Conservation (phyloP, 2,113 vertebrate genomes). For the Pollimyrus isidori region DNA sequence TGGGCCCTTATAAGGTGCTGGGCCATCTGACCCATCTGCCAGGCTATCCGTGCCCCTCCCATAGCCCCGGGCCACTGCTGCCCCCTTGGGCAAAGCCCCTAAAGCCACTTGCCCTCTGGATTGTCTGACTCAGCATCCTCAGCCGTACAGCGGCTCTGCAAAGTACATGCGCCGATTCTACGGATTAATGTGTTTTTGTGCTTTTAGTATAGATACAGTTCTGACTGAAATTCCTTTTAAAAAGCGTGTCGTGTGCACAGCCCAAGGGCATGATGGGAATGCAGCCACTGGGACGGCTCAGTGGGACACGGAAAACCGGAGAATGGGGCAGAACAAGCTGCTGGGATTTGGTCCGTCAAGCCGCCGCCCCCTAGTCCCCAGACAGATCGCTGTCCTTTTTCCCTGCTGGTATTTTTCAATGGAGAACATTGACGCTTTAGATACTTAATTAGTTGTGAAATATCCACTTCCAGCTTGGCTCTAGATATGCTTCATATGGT, state of each 20-base stretch:
- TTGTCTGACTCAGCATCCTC: not conserved
- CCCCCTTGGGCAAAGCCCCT: not conserved
- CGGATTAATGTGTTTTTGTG: not conserved
- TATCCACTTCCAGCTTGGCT: constrained; percentile 28
- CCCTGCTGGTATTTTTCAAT: constrained; percentile 19
- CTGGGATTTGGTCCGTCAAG: not conserved
- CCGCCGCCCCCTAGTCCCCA: not conserved
- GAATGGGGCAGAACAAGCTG: not conserved
- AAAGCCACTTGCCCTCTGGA: not conserved
- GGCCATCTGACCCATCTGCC: not conserved
- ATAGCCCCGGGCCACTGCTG: not conserved
- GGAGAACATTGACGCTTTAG: constrained; percentile 28
- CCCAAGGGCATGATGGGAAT: not conserved
- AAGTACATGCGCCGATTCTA: not conserved
- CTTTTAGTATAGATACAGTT: not conserved
- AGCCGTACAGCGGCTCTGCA: not conserved
- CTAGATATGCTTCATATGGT: constrained; percentile 28
- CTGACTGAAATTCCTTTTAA: not conserved
- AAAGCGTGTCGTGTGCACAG: not conserved
- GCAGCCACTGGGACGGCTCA: not conserved
- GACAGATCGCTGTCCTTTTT: constrained; percentile 20
- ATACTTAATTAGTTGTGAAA: constrained; percentile 43
- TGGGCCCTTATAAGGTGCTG: not conserved
- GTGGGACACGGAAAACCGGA: not conserved
- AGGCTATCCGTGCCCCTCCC: not conserved